Evolutionary conservation across 2,113 vertebrate genomes (phyloP), one percentile per base, ranked within the genome.

Genomic region (Phylloscopus trochilus): DNA sequence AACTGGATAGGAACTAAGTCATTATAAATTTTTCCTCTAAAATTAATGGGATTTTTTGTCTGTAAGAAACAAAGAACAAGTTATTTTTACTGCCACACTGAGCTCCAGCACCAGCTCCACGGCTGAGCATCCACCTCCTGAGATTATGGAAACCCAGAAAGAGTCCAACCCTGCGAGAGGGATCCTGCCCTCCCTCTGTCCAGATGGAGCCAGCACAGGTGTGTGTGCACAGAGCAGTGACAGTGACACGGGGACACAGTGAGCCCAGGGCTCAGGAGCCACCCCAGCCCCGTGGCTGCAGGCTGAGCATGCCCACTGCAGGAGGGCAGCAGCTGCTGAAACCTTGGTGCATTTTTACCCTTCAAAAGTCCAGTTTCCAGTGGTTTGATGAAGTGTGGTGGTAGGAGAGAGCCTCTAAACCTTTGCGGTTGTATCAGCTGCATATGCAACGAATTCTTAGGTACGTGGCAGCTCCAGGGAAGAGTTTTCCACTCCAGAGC

Each of bases 161-260:
- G 8, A 28, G 41, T 3, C 16, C 37, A 80, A 1, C 9, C 33
- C 30, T 19, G 5, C 3, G 5, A 44, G 0, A 43, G 56, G 39
- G 43, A n/a, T 8, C 23, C 53, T 31, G 7, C 7, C n/a, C 43
- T 76, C 15, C 2, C 17, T 18, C 22, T 37, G 47, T 4, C 47
- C 63, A 24, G 19, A 4, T 5, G 31, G 4, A 13, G 49, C 18
- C 28, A 81, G 26, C 6, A 3, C 18, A 6, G 22, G 8, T 24
- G 11, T 53, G 55, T 66, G 35, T 21, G 41, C 74, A 6, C 19
- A n/a, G 26, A 53, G n/a, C 60, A 11, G 60, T 3, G 0, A 9
- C 33, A 7, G 14, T 3, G 31, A 14, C 59, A 10, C 1, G 12
- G 75, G 11, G 15, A 15, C 18, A 37, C 4, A 1, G 49, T 2